A percentile compares a stretch with the other conserved stretches of the same genome.
phyloP scores from a whole-genome alignment of 1,140 invertebrate species.

The Gerris buenoi region DNA sequence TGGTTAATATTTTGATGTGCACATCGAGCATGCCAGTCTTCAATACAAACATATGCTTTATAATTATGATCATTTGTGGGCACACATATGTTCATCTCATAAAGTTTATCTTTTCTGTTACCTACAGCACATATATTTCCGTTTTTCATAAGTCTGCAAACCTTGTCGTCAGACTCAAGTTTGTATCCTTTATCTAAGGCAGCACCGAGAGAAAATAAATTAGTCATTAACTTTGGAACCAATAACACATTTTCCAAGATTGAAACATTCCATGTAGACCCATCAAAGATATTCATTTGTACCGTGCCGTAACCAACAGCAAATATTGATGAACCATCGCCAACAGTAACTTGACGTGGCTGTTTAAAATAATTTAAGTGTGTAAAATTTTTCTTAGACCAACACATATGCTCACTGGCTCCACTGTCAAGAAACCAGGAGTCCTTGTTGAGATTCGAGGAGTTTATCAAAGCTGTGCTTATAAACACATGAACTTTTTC shows the following conservation, averaged over 20 bases:
- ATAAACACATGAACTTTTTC: no score
- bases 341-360: neutral
- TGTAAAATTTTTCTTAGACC: neutral
- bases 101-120: neutral
- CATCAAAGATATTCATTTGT: neutral
- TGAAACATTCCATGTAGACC: neutral
- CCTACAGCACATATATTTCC: neutral
- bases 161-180: neutral
- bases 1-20: neutral
- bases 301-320: neutral
- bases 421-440: neutral
- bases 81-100: neutral
- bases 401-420: neutral
- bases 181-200: neutral
- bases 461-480: no score
- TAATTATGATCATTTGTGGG: no score
- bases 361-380: neutral
- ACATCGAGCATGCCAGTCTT: neutral
- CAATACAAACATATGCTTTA: neutral
- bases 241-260: neutral
- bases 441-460: no score
- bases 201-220: neutral
- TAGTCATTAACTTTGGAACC: neutral
- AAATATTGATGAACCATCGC: neutral
- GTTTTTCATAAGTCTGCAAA: neutral